A percentile compares a stretch with the other conserved stretches of the same genome.
phyloP scores from a whole-genome alignment of 2,888 invertebrate species.

The Drosophila multiciliata region DNA sequence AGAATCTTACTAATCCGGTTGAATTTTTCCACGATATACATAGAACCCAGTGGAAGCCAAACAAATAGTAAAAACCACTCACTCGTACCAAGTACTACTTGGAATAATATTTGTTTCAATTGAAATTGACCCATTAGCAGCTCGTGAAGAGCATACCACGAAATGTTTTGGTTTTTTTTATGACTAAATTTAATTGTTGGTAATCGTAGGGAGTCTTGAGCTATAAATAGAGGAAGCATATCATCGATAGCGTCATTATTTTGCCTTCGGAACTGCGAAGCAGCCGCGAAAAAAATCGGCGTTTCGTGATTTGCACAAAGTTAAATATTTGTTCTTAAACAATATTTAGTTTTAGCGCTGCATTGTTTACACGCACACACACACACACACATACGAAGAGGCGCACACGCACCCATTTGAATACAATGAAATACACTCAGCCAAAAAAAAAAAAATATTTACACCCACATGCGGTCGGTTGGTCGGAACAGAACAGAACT shows the following conservation, averaged over 20 bases:
- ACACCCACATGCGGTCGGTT: conserved; percentile 47
- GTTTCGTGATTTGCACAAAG: conserved; percentile 77
- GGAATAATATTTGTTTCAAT: conserved; percentile 63
- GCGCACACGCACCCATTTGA: conserved; percentile 29
- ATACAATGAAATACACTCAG: conserved; percentile 34
- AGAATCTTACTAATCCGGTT: conserved; percentile 28
- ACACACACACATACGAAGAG: conserved; percentile 18
- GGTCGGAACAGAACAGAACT: conserved; percentile 55
- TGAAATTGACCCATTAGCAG: conserved; percentile 79
- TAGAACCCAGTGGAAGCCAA: neutral
- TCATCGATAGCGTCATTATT: conserved; percentile 73
- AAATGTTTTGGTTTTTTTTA: conserved; percentile 31
- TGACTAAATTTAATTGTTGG: conserved; percentile 60
- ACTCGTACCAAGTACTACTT: conserved; percentile 13
- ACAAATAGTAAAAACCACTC: conserved; percentile 12
- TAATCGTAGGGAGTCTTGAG: neutral
- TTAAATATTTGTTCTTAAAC: conserved; percentile 79
- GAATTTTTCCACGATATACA: conserved; percentile 27
- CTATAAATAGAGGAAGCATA: conserved; percentile 38
- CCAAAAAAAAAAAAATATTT: conserved; percentile 3
- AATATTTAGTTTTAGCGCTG: conserved; percentile 78
- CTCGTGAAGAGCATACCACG: conserved; percentile 74
- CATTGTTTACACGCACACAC: conserved; percentile 71
- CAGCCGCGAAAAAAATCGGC: conserved; percentile 45
- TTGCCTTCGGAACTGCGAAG: conserved; percentile 31